These are phyloP conservation scores for Malurus cyaneus DNA, from an alignment of 2,113 vertebrate species.

Conservation along the genomic window DNA sequence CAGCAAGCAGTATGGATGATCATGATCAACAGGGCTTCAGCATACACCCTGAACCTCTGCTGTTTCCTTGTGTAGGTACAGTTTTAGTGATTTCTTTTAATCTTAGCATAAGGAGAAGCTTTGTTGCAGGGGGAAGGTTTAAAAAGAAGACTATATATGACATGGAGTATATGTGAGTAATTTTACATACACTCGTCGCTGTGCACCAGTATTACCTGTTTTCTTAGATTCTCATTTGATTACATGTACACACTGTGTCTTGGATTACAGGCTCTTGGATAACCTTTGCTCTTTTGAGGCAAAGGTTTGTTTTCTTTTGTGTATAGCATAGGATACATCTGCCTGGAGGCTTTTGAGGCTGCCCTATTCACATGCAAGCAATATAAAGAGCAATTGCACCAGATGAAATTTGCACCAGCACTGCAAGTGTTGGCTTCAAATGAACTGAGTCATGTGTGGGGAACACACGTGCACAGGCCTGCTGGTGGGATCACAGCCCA, in stretches of 20 bases:
- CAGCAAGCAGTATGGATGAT: neutral
- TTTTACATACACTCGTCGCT: neutral
- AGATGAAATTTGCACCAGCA: neutral
- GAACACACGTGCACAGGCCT: accelerated
- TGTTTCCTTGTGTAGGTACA: neutral
- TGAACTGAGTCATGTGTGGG: neutral
- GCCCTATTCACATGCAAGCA: neutral
- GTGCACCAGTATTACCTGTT: neutral
- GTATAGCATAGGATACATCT: neutral
- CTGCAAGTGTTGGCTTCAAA: neutral
- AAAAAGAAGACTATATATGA: neutral
- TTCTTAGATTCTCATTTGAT: neutral
- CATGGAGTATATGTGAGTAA: neutral
- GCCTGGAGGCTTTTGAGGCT: neutral
- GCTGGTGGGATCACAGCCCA: neutral
- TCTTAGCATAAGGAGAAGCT: neutral
- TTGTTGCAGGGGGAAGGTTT: neutral
- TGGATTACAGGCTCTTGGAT: neutral
- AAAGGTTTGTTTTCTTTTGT: neutral
- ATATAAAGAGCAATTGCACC: neutral
- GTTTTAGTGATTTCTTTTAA: neutral
- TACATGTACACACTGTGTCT: neutral
- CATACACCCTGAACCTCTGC: neutral
- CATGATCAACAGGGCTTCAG: neutral
- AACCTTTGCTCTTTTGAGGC: neutral